Conservation (phyloP, 2,888 invertebrate species). For the Drosophila mimica region DNA sequence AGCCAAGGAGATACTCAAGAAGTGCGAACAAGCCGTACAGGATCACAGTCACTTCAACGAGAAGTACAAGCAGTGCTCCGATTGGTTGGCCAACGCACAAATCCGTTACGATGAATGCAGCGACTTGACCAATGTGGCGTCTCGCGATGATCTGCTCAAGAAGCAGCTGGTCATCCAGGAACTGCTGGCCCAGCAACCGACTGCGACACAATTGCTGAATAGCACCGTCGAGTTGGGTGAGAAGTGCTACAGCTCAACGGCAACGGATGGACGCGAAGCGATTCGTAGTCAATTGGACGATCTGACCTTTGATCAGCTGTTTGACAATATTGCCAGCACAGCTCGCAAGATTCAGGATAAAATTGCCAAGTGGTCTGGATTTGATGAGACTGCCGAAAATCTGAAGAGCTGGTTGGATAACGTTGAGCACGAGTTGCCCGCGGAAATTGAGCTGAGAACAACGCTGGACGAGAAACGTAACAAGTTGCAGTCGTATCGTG, state of each 20-base stretch:
- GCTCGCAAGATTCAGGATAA: conserved; percentile 93
- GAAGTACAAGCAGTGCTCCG: conserved; percentile 93
- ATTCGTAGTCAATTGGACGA: conserved; percentile 93
- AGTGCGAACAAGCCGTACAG: conserved; percentile 94
- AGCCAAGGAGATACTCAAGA: conserved; percentile 95
- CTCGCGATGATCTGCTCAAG: conserved; percentile 89
- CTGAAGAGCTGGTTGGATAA: conserved; percentile 92
- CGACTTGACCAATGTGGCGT: conserved; percentile 87
- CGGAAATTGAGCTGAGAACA: conserved; percentile 92
- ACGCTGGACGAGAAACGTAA: conserved; percentile 96
- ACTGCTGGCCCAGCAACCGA: conserved; percentile 90
- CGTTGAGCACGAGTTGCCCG: conserved; percentile 90
- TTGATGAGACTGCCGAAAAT: conserved; percentile 93
- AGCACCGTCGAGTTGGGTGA: conserved; percentile 95
- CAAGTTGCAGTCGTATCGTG: conserved; percentile 93
- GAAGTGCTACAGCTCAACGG: conserved; percentile 93
- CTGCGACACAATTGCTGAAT: conserved; percentile 91
- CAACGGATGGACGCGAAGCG: conserved; percentile 93
- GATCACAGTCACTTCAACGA: conserved; percentile 93
- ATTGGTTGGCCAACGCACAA: conserved; percentile 92
- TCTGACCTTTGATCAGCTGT: conserved; percentile 92
- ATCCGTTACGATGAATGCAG: conserved; percentile 89
- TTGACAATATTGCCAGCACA: conserved; percentile 91
- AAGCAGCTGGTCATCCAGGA: conserved; percentile 91
- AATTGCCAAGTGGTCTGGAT: conserved; percentile 94